A percentile compares a stretch with the other conserved stretches of the same genome.
Conservation (phyloP, 2,797 vertebrate genomes). For the Trematomus bernacchii region DNA sequence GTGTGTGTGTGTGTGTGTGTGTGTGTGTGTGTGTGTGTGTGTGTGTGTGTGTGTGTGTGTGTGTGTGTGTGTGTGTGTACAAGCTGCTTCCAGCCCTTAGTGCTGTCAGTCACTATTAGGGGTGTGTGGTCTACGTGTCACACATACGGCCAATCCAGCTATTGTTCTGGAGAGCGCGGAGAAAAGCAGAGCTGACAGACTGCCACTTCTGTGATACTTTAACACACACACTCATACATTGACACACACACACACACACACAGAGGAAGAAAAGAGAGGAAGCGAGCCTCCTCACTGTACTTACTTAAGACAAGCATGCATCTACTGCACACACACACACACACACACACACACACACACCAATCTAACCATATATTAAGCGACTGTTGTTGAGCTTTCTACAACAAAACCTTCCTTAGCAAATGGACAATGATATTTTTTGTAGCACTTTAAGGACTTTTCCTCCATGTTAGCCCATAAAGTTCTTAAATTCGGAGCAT, state of each 20-base stretch:
- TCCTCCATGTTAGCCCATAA: not conserved
- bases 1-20: constrained; percentile 34
- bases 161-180: constrained; percentile 90
- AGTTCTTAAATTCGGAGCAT: not conserved
- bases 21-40: constrained; percentile 22
- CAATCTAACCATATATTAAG: not conserved
- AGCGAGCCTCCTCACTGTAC: constrained; percentile 44
- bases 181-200: constrained; percentile 95
- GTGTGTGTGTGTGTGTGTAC: constrained; percentile 40
- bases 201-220: constrained; percentile 92
- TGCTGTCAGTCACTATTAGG: constrained; percentile 88
- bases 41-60: constrained; percentile 7
- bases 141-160: constrained; percentile 89
- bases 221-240: constrained; percentile 64
- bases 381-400: not conserved
- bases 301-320: constrained; percentile 44
- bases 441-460: not conserved
- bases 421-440: not conserved
- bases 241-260: constrained; percentile 36
- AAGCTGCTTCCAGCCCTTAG: constrained; percentile 80
- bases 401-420: not conserved
- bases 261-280: constrained; percentile 6
- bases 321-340: constrained; percentile 2
- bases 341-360: not conserved
- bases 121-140: constrained; percentile 85